phyloP scores from a whole-genome alignment of 1,140 invertebrate genomes.

The Brachionus rotundiformis region DNA sequence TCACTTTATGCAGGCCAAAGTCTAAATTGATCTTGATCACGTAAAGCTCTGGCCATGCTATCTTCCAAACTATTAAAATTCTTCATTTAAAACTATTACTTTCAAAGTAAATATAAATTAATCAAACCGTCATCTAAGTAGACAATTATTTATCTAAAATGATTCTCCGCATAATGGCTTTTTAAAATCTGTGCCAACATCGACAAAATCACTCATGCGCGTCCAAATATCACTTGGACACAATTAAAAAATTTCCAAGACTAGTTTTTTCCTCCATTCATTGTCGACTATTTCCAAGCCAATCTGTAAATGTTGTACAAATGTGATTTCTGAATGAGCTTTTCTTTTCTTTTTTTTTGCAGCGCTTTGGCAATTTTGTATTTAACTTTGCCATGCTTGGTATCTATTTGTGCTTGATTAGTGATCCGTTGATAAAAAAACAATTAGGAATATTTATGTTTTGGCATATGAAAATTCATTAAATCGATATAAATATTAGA shows the following conservation, averaged over 20 bases:
- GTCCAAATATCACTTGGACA: neutral
- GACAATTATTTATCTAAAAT: neutral
- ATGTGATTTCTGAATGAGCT: neutral
- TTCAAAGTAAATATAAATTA: conserved; percentile 13
- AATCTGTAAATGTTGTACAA: neutral
- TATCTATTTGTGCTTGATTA: conserved; percentile 44
- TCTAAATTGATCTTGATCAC: conserved; percentile 19
- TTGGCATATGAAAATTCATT: conserved; percentile 7
- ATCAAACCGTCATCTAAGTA: conserved; percentile 6
- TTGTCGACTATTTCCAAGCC: neutral
- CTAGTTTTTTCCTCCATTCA: neutral
- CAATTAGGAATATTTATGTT: conserved; percentile 43
- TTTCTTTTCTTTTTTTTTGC: neutral
- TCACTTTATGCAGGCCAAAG: conserved; percentile 9
- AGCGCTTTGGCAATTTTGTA: conserved; percentile 18
- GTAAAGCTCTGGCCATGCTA: conserved; percentile 12
- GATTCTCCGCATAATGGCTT: neutral
- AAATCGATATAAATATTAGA: conserved; percentile 40
- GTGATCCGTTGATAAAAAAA: conserved; percentile 47
- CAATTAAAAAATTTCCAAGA: neutral
- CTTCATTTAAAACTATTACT: neutral
- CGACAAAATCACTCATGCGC: neutral
- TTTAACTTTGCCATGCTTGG: conserved; percentile 41
- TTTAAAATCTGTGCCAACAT: conserved; percentile 1
- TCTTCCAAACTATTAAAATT: conserved; percentile 20